phyloP scores from a whole-genome alignment of 2,888 invertebrate species.

The Rotaria sp. region DNA sequence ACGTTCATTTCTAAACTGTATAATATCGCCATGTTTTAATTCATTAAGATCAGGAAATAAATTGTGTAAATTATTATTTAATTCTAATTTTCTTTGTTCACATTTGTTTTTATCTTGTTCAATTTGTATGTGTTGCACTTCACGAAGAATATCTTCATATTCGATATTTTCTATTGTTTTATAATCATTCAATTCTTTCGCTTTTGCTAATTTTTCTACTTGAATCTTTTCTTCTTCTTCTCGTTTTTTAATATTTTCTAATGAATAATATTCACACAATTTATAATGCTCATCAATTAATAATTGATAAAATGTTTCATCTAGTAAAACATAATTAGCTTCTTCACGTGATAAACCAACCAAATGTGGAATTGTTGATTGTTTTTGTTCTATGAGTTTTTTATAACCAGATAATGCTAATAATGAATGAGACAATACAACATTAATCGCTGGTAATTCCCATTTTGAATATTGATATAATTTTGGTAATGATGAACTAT shows the following conservation, averaged over 20 bases:
- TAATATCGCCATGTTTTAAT: constrained; percentile 1
- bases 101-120: neutral
- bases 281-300: neutral
- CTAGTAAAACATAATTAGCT: neutral
- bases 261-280: neutral
- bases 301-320: neutral
- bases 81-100: neutral
- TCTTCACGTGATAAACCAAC: neutral
- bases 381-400: neutral
- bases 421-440: neutral
- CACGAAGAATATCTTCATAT: neutral
- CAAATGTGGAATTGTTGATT: neutral
- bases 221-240: too few relatives aligned
- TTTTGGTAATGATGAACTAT: neutral
- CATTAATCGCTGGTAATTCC: neutral
- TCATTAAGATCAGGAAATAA: neutral
- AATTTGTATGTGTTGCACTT: neutral
- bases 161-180: neutral
- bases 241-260: too few relatives aligned
- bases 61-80: neutral
- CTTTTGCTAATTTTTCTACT: too few relatives aligned
- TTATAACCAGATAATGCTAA: neutral
- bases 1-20: neutral
- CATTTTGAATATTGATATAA: neutral
- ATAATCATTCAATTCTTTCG: too few relatives aligned